Evolutionary conservation across 1,140 invertebrate genomes (phyloP).

Genomic region (Drosophila rhopaloa): DNA sequence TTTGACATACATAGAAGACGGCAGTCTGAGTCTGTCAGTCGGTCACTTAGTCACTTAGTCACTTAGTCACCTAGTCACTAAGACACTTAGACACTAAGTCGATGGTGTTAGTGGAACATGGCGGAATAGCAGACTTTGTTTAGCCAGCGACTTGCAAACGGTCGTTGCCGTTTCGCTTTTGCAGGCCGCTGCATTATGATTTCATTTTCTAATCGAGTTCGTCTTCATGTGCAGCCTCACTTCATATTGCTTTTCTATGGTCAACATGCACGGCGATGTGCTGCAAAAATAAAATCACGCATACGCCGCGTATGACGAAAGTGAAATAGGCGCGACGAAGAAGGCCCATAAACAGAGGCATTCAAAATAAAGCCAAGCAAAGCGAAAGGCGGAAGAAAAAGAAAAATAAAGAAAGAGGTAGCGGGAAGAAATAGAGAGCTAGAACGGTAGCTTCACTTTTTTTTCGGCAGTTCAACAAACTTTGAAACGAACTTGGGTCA

Average conservation of each 20-base stretch:
- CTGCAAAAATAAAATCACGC: constrained; percentile 70
- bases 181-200: constrained; percentile 54
- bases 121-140: constrained; percentile 66
- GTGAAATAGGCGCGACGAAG: constrained; percentile 59
- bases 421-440: constrained; percentile 60
- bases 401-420: constrained; percentile 25
- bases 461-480: constrained; percentile 74
- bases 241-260: constrained; percentile 59
- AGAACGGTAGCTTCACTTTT: constrained; percentile 72
- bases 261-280: constrained; percentile 44
- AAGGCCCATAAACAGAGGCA: constrained; percentile 43
- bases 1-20: constrained; percentile 77
- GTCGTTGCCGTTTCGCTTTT: constrained; percentile 75
- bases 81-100: constrained; percentile 15
- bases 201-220: constrained; percentile 72
- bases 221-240: constrained; percentile 50
- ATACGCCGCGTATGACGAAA: constrained; percentile 74
- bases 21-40: constrained; percentile 40
- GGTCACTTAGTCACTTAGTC: constrained; percentile 26
- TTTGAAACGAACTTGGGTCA: constrained; percentile 70
- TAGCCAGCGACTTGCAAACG: constrained; percentile 57
- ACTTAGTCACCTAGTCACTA: constrained; percentile 8
- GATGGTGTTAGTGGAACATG: constrained; percentile 52
- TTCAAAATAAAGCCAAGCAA: constrained; percentile 29
- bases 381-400: constrained; percentile 42